phyloP scores from a whole-genome alignment of 2,113 vertebrate genomes.

The Labeo rohita region DNA sequence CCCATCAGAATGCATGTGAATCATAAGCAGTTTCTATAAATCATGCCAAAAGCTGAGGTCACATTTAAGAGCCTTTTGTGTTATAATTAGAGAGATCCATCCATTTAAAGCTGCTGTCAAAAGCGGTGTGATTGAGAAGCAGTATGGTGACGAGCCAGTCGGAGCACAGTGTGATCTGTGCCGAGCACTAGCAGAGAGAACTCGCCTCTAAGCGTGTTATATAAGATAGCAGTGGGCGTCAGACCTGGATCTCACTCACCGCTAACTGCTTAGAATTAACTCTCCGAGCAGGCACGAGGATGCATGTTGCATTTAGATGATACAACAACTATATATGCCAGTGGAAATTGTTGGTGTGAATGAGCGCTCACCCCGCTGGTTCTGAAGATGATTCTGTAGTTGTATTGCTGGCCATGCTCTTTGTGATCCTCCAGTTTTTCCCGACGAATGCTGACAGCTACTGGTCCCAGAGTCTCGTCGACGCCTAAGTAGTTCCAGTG shows the following conservation, averaged over 20 bases:
- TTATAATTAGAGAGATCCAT: slow-evolving; percentile 42
- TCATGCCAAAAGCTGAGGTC: slow-evolving; percentile 9
- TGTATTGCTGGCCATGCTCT: slow-evolving; percentile 94
- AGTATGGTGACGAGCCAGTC: slow-evolving; percentile 36
- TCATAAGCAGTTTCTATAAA: slow-evolving; percentile 54
- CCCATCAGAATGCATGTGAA: slow-evolving; percentile 49
- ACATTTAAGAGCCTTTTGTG: slow-evolving; percentile 19
- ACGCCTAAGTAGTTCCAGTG: slow-evolving; percentile 99
- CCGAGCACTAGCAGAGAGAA: slow-evolving; percentile 33
- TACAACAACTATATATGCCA: slow-evolving; percentile 3
- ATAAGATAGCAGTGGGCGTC: slow-evolving; percentile 52
- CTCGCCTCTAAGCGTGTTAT: slow-evolving; percentile 45
- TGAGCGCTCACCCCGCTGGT: slow-evolving; percentile 89
- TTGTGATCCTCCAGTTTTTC: slow-evolving; percentile 97
- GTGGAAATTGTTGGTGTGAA: neutral
- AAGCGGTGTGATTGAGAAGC: slow-evolving; percentile 36
- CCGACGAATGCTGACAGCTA: slow-evolving; percentile 94
- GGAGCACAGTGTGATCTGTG: slow-evolving; percentile 27
- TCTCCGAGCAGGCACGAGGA: slow-evolving; percentile 20
- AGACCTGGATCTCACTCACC: slow-evolving; percentile 41
- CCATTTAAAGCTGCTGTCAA: slow-evolving; percentile 42
- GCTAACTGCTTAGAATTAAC: slow-evolving; percentile 38
- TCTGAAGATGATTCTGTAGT: slow-evolving; percentile 95
- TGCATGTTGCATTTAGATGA: neutral
- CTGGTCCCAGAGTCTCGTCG: slow-evolving; percentile 94